Evolutionary conservation across 2,888 invertebrate species (phyloP).

Genomic region (Ochlodes sylvanus): DNA sequence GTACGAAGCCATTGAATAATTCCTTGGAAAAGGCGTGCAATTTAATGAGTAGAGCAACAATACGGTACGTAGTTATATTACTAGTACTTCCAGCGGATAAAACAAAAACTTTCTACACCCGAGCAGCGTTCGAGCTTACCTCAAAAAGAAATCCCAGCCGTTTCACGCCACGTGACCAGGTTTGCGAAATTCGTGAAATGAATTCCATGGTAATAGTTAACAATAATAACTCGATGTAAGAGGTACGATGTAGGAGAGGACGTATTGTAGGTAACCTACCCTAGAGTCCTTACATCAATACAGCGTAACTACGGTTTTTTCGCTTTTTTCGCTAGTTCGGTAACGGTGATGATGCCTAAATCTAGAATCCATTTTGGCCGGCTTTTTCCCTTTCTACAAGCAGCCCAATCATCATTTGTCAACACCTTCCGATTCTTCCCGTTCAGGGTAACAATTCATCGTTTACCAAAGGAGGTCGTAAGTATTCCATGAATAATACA

Average conservation of each 20-base stretch:
- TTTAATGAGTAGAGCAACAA: background rate
- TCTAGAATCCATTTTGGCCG: too few relatives aligned
- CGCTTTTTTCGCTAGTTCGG: too few relatives aligned
- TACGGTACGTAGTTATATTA: background rate
- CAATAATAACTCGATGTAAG: too few relatives aligned
- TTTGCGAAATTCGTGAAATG: background rate
- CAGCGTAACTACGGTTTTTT: too few relatives aligned
- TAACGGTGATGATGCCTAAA: too few relatives aligned
- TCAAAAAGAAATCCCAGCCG: conserved; percentile 1
- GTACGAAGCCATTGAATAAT: background rate
- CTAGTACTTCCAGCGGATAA: background rate
- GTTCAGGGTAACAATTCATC: conserved; percentile 21
- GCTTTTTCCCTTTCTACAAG: background rate
- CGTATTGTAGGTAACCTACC: too few relatives aligned
- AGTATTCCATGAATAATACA: conserved; percentile 33
- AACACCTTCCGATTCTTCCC: conserved; percentile 16
- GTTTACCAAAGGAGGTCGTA: conserved; percentile 11
- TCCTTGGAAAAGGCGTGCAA: background rate
- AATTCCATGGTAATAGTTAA: background rate
- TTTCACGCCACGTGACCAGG: background rate
- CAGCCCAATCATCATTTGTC: conserved; percentile 1
- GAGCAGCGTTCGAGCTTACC: background rate
- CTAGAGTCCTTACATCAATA: too few relatives aligned
- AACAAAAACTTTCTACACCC: conserved; percentile 7
- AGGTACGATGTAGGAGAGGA: too few relatives aligned